Evolutionary conservation across 64 coral and sea anemone genomes (phyloP).

Genomic region (Pachyseris speciosa): DNA sequence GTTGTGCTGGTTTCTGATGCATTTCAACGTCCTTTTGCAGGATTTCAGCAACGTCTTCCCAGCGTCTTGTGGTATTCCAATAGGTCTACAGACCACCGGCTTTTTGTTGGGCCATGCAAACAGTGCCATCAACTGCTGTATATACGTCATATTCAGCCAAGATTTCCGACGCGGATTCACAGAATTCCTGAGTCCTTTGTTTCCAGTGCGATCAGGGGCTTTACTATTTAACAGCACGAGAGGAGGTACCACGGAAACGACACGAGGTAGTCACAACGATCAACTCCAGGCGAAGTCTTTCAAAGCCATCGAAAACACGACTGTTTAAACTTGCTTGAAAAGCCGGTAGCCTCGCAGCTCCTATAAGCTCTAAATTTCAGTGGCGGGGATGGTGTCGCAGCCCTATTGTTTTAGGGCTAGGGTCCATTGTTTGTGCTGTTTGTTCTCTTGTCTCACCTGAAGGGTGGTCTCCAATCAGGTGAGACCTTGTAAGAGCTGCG

Average conservation of each 20-base stretch:
- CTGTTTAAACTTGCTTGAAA: no score
- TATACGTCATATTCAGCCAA: conserved; percentile 70
- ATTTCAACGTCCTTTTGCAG: conserved; percentile 3
- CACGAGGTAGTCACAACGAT: background rate
- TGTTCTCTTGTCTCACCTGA: no score
- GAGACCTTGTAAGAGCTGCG: no score
- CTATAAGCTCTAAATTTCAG: no score
- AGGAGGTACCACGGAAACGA: background rate
- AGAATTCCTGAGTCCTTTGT: background rate
- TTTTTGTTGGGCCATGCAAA: conserved; percentile 48
- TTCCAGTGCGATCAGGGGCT: background rate
- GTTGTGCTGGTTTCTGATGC: conserved; percentile 50
- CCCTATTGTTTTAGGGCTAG: no score
- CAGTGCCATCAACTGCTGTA: conserved; percentile 59
- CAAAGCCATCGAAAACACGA: no score
- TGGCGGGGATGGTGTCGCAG: no score
- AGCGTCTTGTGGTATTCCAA: conserved; percentile 6
- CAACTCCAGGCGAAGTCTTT: no score
- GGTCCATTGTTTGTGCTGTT: no score
- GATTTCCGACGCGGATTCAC: conserved; percentile 68
- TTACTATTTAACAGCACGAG: background rate
- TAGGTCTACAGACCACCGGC: background rate
- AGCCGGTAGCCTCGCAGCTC: no score
- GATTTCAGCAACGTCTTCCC: background rate
- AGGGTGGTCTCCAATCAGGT: no score